These are phyloP conservation scores for Drosophila meridionalis DNA, from an alignment of 2,888 invertebrate genomes.

Conservation along the genomic window DNA sequence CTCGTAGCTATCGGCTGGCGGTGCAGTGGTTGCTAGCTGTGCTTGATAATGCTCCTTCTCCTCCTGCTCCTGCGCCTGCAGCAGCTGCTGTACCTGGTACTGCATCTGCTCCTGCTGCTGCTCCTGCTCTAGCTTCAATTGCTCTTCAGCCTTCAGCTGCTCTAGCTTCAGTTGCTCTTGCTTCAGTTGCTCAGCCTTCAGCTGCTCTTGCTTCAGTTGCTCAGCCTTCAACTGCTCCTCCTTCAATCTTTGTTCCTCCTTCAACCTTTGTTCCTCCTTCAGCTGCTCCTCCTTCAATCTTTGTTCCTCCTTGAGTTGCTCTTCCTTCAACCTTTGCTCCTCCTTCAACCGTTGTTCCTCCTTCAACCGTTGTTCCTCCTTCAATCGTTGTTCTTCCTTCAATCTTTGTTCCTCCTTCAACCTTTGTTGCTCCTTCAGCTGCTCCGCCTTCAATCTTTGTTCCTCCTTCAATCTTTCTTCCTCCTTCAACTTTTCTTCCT, in stretches of 20 bases:
- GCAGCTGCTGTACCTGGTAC: background rate
- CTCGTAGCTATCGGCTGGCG: slow-evolving; percentile 22
- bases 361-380: background rate
- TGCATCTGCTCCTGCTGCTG: background rate
- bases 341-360: background rate
- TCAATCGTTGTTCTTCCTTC: background rate
- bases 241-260: background rate
- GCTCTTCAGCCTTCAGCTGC: background rate
- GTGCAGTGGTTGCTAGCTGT: slow-evolving; percentile 1
- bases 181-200: background rate
- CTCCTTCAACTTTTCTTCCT: slow-evolving; percentile 3
- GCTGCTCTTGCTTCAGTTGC: background rate
- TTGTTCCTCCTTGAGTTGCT: background rate
- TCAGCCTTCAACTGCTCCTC: background rate
- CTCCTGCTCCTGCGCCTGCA: background rate
- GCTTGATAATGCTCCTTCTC: background rate
- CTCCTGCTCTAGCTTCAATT: background rate
- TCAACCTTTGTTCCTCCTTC: background rate
- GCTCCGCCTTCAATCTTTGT: background rate
- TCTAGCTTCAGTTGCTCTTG: background rate
- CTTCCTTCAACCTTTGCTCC: background rate
- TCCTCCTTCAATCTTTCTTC: background rate
- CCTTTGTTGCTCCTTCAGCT: background rate
- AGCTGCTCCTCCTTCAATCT: slow-evolving; percentile 1
- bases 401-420: background rate